Base-by-base conservation (phyloP, 2,113 vertebrate genomes). In the Eonycteris spelaea region DNA sequence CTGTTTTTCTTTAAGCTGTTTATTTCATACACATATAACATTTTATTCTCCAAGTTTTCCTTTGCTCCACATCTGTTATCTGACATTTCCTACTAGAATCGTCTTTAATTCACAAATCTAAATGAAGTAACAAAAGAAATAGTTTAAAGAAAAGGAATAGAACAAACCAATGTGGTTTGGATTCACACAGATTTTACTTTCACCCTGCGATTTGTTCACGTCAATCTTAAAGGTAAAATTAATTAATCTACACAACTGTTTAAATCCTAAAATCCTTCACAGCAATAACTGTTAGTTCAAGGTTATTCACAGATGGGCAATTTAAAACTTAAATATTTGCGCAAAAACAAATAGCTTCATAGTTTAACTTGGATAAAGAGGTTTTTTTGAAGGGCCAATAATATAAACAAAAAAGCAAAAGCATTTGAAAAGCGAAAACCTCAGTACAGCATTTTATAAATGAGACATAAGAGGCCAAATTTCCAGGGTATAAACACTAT, bases 41-140 rank as follows among this genome's bases (percentile, higher is more conserved):
- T 90, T 95, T 93, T 92, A 82, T 51, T 88, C 51, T 48, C 78
- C 11, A 61, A 88, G 51, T 73, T 24, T 94, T 95, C 74, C n/a
- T 57, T 74, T 95, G 51, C 2, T 95, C 79, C 86, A 86, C 83
- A 95, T 95, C 67, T 95, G 67, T 86, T 94, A 91, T 28, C 48
- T 96, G 85, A 95, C 43, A 95, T 74, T n/a, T n/a, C n/a, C n/a
- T n/a, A n/a, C n/a, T n/a, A n/a, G n/a, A n/a, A n/a, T n/a, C n/a
- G n/a, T n/a, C n/a, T n/a, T n/a, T 82, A 96, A 87, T 93, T 79
- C 28, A 55, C 71, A 77, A 95, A 92, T 73, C 70, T 59, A 71
- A 55, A 33, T 35, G 65, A 63, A 24, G 93, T 85, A 43, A 84
- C 61, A 93, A 91, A 96, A 97, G 83, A n/a, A 91, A 73, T 19